Evolutionary conservation across 2,797 vertebrate species (phyloP), one percentile per base, ranked within the genome.

Genomic region (Tauraco hartlaubi): DNA sequence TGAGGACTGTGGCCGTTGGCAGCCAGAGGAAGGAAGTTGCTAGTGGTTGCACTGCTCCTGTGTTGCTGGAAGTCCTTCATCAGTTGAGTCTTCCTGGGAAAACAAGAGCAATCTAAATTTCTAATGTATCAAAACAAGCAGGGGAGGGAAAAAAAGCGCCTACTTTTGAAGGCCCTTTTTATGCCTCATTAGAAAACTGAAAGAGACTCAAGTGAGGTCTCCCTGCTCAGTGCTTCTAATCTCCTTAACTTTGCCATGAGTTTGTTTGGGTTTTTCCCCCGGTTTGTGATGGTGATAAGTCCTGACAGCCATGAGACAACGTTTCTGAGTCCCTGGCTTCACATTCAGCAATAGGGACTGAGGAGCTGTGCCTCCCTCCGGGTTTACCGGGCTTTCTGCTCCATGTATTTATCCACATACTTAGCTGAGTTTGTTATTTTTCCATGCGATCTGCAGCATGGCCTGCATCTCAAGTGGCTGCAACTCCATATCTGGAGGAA

Each of bases 221-320:
- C 73, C 23, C 68, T 89, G 43, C 81, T 93, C 88, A 77, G 62
- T 75, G 29, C 43, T 35, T 33, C 72, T 85, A 92, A 95, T 92
- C 75, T 87, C 81, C 91, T 94, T 91, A 81, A 72, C 14, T 75
- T 67, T 83, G 23, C 23, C 0, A 0, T 72, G 81, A 29, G 15
- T 67, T 91, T 63, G 37, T 84, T 91, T 83, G 84, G 12, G 5
- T 72, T 80, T 56, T 71, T 3, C 7, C 21, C 20, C 11, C 0
- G 0, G 4, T 68, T 66, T 72, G 51, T 88, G 76, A 75, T 0
- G 4, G 29, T 18, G 55, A 74, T 55, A 66, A 73, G 41, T 49
- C 41, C 85, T 91, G 92, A 81, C 79, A 90, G 59, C 72, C 89
- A 63, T 75, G 39, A 83, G 54, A 69, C 87, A 52, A 66, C 20